A percentile compares a stretch with the other conserved stretches of the same genome.
Conservation (phyloP, 2,113 vertebrate species). For the Ochotona princeps region DNA sequence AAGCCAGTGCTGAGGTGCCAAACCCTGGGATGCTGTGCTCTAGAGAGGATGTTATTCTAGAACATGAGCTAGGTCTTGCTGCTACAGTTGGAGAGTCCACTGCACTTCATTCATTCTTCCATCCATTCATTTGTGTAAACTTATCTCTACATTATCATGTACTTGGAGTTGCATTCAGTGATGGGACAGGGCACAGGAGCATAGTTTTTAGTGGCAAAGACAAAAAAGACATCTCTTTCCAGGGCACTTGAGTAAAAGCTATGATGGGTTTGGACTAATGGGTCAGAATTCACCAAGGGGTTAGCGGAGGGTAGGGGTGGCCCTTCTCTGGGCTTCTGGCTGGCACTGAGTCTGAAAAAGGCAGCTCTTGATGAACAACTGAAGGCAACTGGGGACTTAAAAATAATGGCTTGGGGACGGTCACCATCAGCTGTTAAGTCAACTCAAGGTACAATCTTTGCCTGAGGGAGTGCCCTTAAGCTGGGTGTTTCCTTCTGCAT, state of each 20-base stretch:
- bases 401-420: background rate
- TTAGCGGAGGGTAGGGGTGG: rapidly evolving
- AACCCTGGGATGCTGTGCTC: background rate
- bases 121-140: background rate
- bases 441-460: background rate
- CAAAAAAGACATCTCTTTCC: background rate
- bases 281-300: background rate
- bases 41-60: background rate
- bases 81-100: background rate
- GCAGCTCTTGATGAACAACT: background rate
- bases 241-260: background rate
- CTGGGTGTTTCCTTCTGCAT: background rate
- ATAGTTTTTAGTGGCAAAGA: background rate
- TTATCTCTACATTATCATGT: background rate
- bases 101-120: background rate
- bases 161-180: background rate
- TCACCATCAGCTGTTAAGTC: background rate
- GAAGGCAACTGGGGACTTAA: background rate
- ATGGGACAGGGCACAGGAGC: background rate
- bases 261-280: background rate
- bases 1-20: background rate
- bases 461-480: background rate
- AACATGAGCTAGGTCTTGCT: background rate
- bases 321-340: background rate
- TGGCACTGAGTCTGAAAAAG: background rate